Evolutionary conservation across 1,140 invertebrate species (phyloP).

Genomic region (Lepeophtheirus salmonis): DNA sequence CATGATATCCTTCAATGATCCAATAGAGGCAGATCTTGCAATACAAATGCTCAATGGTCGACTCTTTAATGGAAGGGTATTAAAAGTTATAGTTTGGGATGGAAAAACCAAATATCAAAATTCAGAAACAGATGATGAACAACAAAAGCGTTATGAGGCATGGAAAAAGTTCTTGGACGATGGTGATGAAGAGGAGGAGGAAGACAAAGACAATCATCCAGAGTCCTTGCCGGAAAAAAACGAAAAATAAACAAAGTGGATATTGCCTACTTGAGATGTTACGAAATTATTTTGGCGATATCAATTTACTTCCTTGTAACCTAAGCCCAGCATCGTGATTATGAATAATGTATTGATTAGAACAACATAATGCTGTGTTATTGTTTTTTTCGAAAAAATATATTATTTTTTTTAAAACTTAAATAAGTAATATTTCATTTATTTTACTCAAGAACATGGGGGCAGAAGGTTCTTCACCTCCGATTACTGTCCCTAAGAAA

Average conservation of each 20-base stretch:
- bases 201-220: neutral
- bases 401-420: no score
- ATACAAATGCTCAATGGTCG: constrained; percentile 68
- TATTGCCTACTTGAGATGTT: no score
- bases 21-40: constrained; percentile 76
- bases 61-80: constrained; percentile 59
- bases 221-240: no score
- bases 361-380: no score
- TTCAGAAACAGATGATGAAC: constrained; percentile 71
- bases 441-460: no score
- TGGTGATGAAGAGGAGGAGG: constrained; percentile 23
- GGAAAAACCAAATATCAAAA: constrained; percentile 79
- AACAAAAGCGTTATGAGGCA: constrained; percentile 52
- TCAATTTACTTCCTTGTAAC: neutral
- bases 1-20: constrained; percentile 68
- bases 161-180: constrained; percentile 68
- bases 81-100: constrained; percentile 49
- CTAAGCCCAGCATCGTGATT: neutral
- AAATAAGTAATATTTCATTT: no score
- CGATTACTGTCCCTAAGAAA: no score
- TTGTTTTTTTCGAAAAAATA: no score
- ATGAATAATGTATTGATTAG: neutral
- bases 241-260: no score
- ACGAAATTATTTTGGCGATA: neutral
- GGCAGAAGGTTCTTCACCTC: no score